phyloP scores from a whole-genome alignment of 2,797 vertebrate genomes.

The Alcedo atthis region DNA sequence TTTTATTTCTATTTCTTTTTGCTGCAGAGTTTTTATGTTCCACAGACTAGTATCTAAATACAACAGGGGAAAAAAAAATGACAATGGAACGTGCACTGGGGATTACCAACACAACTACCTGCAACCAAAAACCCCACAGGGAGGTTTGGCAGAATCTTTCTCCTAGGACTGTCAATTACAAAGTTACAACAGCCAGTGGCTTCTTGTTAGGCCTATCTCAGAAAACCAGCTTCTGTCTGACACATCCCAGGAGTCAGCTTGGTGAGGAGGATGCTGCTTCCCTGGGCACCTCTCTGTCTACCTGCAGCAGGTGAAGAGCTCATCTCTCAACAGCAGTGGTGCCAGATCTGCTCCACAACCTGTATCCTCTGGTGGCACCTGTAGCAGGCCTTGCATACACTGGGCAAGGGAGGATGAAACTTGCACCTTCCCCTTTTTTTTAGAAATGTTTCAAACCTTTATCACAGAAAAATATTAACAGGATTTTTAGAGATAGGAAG shows the following conservation, averaged over 20 bases:
- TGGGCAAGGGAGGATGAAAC: background rate
- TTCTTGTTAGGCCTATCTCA: background rate
- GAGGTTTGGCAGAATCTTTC: background rate
- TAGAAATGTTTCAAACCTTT: background rate
- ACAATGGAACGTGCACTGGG: background rate
- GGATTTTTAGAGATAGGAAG: background rate
- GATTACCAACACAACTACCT: background rate
- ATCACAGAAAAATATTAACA: background rate
- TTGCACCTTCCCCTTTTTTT: background rate
- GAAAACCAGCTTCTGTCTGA: background rate
- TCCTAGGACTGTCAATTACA: background rate
- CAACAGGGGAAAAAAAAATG: background rate
- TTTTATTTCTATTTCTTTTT: conserved; percentile 14
- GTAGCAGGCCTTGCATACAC: background rate
- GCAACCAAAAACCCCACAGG: background rate
- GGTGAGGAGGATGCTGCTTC: background rate
- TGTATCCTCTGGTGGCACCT: background rate
- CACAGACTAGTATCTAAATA: background rate
- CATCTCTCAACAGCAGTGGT: fast-evolving
- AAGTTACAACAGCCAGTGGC: background rate
- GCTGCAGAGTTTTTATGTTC: background rate
- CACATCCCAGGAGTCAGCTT: background rate
- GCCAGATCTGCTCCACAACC: background rate
- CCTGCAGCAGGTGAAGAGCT: background rate
- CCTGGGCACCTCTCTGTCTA: background rate